Percentiles rank a stretch among this genome's conserved stretches.
Conservation (phyloP, 2,113 vertebrate genomes). For the Centropus unirufus region DNA sequence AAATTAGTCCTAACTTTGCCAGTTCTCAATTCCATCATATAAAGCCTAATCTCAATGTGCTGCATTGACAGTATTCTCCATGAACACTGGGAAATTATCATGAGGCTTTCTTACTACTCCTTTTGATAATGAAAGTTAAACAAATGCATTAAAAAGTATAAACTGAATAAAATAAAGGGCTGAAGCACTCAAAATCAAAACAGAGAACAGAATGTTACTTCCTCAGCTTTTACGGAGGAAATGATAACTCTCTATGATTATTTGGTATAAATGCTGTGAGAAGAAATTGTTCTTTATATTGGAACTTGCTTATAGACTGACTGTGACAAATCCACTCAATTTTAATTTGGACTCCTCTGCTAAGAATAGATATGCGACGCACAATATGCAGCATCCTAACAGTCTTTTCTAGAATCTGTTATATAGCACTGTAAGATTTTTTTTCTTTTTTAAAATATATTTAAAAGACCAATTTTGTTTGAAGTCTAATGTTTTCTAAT, state of each 20-base stretch:
- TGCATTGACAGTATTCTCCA: neutral
- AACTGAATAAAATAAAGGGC: neutral
- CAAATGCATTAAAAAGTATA: neutral
- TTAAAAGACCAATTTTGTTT: neutral
- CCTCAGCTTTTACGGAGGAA: neutral
- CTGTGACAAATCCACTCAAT: neutral
- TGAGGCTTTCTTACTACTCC: neutral
- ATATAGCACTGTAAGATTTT: neutral
- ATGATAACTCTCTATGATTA: neutral
- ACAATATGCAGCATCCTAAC: neutral
- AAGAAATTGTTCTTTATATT: neutral
- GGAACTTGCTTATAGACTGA: neutral
- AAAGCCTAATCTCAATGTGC: neutral
- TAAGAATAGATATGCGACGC: neutral
- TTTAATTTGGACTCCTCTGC: neutral
- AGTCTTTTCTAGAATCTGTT: neutral
- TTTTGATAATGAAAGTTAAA: constrained; percentile 6
- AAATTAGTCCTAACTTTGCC: constrained; percentile 12
- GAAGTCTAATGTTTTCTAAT: neutral
- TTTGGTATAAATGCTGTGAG: neutral
- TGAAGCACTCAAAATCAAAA: neutral
- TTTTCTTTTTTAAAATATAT: neutral
- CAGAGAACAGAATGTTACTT: constrained; percentile 4
- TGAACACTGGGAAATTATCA: neutral
- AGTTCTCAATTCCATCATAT: neutral